Base-by-base conservation (phyloP, 2,888 invertebrate genomes). In the Aspidapion aeneum region DNA sequence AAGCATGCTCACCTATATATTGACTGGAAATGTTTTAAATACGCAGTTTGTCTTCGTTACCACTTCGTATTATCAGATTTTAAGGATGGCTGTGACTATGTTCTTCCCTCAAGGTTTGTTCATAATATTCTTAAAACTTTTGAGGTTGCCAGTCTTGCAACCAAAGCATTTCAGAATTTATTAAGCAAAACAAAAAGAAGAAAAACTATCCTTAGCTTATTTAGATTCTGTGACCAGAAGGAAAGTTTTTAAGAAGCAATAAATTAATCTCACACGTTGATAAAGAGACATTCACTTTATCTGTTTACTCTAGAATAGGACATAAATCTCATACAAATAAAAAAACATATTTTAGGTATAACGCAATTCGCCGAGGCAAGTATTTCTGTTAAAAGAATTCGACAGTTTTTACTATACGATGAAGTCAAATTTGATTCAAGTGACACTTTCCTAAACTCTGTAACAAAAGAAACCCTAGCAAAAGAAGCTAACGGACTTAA, bases 1-100 rank as follows among this genome's bases (percentile, higher is more conserved):
- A 60, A 92, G 93, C 1, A 85, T 96, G 56, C 82, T 92, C 35
- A 85, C 89, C 0, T 93, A 89, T 73, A 88, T 90, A 12, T 80
- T 93, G 0, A 80, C 87, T 65, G 90, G 89, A 21, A 73, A 81
- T 63, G 69, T 67, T 5, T 71, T 82, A 66, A 79, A 80, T 5
- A 83, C 87, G 0, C 86, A 87, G 60, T 86, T 87, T 74, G 88
- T 89, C 0, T 91, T 90, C 77, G 87, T 90, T 0, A 82, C 90
- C 71, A 88, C 90, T 5, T 89, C 90, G 70, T 91, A 89, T 78
- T 91, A 87, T 74, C 90, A 90, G 73, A 83, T 88, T 22, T 79
- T 91, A 52, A 90, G 90, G 75, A 78, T 85, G 20, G 79, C 85
- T 1, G 85, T 87, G 78, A 87, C 88, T 49, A 87, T 87, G 71